Evolutionary conservation across 2,888 invertebrate genomes (phyloP).

Genomic region (Leucozona laternaria): DNA sequence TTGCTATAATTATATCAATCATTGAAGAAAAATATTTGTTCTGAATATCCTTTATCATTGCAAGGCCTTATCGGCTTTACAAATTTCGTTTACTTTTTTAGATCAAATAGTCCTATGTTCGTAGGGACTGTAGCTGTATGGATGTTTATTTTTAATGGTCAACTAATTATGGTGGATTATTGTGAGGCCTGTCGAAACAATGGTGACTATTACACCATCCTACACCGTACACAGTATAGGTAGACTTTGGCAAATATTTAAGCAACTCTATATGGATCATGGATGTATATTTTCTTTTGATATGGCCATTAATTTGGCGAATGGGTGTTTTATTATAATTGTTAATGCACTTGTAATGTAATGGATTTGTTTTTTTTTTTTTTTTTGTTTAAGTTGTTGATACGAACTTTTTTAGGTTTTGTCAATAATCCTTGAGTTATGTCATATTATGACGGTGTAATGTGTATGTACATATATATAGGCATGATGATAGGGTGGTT

Average conservation of each 20-base stretch:
- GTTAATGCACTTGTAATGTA: conserved; percentile 19
- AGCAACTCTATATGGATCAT: conserved; percentile 5
- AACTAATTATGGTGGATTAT: conserved; percentile 64
- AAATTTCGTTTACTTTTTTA: background rate
- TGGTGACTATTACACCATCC: background rate
- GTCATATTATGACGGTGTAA: background rate
- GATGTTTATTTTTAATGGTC: conserved; percentile 61
- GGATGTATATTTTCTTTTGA: background rate
- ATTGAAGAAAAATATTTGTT: too few relatives aligned
- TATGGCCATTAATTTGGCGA: conserved; percentile 50
- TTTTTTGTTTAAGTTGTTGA: background rate
- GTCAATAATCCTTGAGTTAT: conserved; percentile 23
- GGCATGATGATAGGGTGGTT: background rate
- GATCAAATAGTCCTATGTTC: background rate
- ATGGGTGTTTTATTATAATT: conserved; percentile 48
- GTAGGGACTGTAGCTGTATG: background rate
- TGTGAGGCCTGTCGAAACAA: conserved; percentile 7
- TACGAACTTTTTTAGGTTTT: conserved; percentile 29
- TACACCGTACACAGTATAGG: conserved; percentile 5
- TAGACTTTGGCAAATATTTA: conserved; percentile 65
- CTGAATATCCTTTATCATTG: too few relatives aligned
- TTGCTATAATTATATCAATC: too few relatives aligned
- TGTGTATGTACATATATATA: too few relatives aligned
- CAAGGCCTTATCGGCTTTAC: too few relatives aligned
- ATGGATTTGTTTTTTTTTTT: conserved; percentile 6